Evolutionary conservation across 2,888 invertebrate species (phyloP), one percentile per base, ranked within the genome.

Genomic region (Drosophila prostipennis): DNA sequence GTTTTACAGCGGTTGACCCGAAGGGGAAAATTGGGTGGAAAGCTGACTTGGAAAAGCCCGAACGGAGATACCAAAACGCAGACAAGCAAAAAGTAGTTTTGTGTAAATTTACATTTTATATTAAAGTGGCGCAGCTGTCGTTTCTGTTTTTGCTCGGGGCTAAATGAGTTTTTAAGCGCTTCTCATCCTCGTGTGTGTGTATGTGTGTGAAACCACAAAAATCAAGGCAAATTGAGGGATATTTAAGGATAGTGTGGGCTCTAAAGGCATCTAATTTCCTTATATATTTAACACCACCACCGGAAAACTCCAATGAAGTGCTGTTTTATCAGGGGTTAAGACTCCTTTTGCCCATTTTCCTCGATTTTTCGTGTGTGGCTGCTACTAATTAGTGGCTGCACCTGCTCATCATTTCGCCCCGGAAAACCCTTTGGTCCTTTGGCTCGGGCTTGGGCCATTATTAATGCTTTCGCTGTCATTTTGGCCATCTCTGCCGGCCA

Each of bases 151-250:
- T 56, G 60, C 69, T 40, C 13, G 39, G 43, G 37, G 58, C 74
- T 54, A 80, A 79, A 79, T 80, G 80, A 78, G 79, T 72, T 80
- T 79, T 79, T 79, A 80, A 79, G 78, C 78, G 74, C 74, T 78
- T 55, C 26, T 32, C 46, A 45, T 42, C 36, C 37, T 42, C 49
- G 58, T 34, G 52, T 63, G 51, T 42, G 49, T n/a, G n/a, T n/a
- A n/a, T 40, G 42, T 55, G 52, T 23, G 39, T 39, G 52, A 65
- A 68, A 72, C 80, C 79, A 59, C 79, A 80, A 69, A 80, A 80
- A 80, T 80, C 79, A 80, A 78, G 80, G 74, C 76, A 80, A 68
- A 71, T 72, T 60, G 56, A 39, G 77, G 60, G n/a, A 13, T 23
- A 42, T 11, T 26, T 10, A 23, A 23, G n/a, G 29, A 5, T 14